phyloP scores from a whole-genome alignment of 2,113 vertebrate genomes.

The Phasianus colchicus region DNA sequence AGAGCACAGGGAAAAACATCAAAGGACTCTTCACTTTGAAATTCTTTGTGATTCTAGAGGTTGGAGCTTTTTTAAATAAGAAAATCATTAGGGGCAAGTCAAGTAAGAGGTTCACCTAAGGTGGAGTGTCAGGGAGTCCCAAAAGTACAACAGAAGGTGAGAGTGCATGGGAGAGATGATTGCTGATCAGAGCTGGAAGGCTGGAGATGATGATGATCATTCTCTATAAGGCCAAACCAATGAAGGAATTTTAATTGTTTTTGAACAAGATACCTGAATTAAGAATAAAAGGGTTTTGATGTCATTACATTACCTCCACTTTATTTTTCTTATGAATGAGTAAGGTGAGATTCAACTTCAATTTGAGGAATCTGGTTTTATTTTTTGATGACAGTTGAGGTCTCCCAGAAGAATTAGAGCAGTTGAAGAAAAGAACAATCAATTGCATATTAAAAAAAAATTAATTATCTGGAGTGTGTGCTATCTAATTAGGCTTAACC shows the following conservation, averaged over 20 bases:
- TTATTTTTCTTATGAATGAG: background rate
- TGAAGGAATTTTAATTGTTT: background rate
- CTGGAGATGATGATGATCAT: background rate
- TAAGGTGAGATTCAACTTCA: background rate
- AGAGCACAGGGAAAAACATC: background rate
- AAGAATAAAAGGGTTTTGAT: background rate
- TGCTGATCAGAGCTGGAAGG: background rate
- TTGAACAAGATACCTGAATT: background rate
- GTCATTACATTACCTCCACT: background rate
- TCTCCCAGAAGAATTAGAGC: background rate
- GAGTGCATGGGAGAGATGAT: background rate
- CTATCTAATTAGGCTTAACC: background rate
- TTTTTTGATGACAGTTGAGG: background rate
- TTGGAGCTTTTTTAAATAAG: background rate
- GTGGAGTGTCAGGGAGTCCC: background rate
- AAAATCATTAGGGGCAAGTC: background rate
- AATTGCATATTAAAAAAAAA: background rate
- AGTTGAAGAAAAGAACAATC: background rate
- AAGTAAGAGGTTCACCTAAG: background rate
- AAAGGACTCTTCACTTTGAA: background rate
- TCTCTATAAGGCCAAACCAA: background rate
- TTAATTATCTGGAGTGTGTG: background rate
- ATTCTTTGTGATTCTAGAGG: background rate
- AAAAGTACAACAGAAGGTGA: background rate
- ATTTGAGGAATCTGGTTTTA: background rate